Percentiles rank a stretch among this genome's conserved stretches.
Evolutionary conservation across 2,797 vertebrate species (phyloP).

Genomic region (Percopsis omiscomaycus): DNA sequence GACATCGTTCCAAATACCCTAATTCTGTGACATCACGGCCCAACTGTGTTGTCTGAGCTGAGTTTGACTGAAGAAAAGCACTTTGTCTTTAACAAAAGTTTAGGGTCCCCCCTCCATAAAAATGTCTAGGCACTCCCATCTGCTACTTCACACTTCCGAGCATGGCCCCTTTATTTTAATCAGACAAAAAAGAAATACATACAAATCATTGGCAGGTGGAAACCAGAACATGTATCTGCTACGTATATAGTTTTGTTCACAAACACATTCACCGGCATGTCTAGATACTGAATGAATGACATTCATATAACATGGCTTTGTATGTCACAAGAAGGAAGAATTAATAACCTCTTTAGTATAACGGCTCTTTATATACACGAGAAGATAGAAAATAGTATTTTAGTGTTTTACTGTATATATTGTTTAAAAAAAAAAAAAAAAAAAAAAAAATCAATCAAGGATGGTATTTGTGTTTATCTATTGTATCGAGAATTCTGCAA

Average conservation of each 20-base stretch:
- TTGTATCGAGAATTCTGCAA: too few species aligned
- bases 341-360: slow-evolving; percentile 75
- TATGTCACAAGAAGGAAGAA: slow-evolving; percentile 63
- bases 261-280: slow-evolving; percentile 69
- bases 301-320: slow-evolving; percentile 52
- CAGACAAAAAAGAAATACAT: slow-evolving; percentile 42
- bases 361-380: slow-evolving; percentile 72
- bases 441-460: too few species aligned
- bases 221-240: slow-evolving; percentile 50
- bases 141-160: slow-evolving; percentile 51
- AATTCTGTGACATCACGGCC: slow-evolving; percentile 51
- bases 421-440: slow-evolving; percentile 42
- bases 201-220: slow-evolving; percentile 42
- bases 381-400: slow-evolving; percentile 80
- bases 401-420: slow-evolving; percentile 75
- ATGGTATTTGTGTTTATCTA: too few species aligned
- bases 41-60: slow-evolving; percentile 23
- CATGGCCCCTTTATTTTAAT: slow-evolving; percentile 39
- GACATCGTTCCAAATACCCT: slow-evolving; percentile 56
- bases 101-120: slow-evolving; percentile 22
- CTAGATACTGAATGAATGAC: slow-evolving; percentile 56
- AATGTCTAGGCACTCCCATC: slow-evolving; percentile 65
- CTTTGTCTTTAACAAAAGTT: slow-evolving; percentile 42
- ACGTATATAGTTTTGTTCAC: slow-evolving; percentile 47
- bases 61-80: slow-evolving; percentile 4